phyloP scores from a whole-genome alignment of 2,797 vertebrate genomes.

The Aldrovandia affinis region DNA sequence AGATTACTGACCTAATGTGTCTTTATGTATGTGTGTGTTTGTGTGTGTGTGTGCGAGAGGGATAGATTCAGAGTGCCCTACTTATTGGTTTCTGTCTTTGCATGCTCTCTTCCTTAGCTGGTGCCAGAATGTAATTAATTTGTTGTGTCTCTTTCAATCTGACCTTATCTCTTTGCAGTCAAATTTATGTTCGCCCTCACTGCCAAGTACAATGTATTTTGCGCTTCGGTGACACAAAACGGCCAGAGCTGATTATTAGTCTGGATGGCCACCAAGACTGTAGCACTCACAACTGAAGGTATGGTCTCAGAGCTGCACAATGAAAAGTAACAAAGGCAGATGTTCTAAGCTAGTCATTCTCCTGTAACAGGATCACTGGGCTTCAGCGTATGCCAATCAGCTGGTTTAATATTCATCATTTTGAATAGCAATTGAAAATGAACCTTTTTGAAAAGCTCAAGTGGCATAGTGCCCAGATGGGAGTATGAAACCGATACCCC shows the following conservation, averaged over 20 bases:
- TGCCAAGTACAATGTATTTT: conserved; percentile 5
- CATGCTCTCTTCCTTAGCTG: not conserved
- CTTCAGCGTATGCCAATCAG: not conserved
- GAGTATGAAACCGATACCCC: not conserved
- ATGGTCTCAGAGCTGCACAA: too few relatives aligned
- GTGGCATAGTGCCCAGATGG: not conserved
- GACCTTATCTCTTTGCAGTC: not conserved
- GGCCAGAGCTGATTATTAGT: not conserved
- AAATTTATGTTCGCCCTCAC: not conserved
- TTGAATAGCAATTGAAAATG: not conserved
- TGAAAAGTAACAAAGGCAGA: not conserved
- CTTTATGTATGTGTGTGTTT: not conserved
- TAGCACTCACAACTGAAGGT: not conserved
- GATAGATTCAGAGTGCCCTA: not conserved
- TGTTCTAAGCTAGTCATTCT: not conserved
- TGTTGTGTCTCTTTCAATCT: not conserved
- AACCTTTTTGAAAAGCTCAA: not conserved
- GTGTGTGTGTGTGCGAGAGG: not conserved
- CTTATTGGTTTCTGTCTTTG: not conserved
- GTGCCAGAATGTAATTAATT: not conserved
- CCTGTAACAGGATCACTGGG: not conserved
- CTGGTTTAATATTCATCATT: not conserved
- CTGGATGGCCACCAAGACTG: not conserved
- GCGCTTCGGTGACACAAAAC: not conserved
- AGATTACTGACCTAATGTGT: not conserved